Base-by-base conservation (phyloP, 2,888 invertebrate genomes). In the Pyrgus malvae region DNA sequence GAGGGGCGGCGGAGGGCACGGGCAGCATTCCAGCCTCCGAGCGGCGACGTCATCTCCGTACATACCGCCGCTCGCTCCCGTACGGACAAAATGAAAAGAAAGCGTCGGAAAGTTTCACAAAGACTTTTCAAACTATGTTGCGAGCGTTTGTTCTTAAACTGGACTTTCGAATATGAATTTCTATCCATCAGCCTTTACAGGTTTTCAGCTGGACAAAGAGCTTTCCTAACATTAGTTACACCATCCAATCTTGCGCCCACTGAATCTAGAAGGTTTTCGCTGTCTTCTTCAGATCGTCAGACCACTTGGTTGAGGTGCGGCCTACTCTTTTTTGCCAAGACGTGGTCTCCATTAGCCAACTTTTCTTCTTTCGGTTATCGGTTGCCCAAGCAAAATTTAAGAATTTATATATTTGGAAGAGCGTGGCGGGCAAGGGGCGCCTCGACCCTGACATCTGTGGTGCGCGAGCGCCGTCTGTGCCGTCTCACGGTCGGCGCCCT, bases 1-100 rank as follows among this genome's bases (percentile, higher is more conserved):
- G 82, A 82, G 86, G 85, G 85, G 83, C 78, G 80, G 76, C 70
- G 75, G 75, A 79, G 80, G 78, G 82, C 68, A 66, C 70, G 66
- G 78, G 76, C 80, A 76, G 78, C 88, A 87, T 89, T 86, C 87
- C 86, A 83, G 80, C 81, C 78, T 81, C 80, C 78, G 79, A 71
- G 67, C 69, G 68, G 66, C 81, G 72, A 81, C 84, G 83, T 82
- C 82, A 83, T 48, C 77, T 74, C 69, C 72, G 69, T 73, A 70
- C 79, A 83, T 80, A 79, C 79, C 76, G 41, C 53, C 57, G 48
- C 57, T 46, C 41, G 50, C 54, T 54, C 45, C 29, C 45, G 31
- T 29, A 11, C 12, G 14, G 40, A 53, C 21, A 31, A 40, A 48
- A 50, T 42, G 21, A 48, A 55, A 58, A 57, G 60, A 58, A 59